Base-by-base conservation (phyloP, 2,888 invertebrate genomes). In the Lasiommata megera region DNA sequence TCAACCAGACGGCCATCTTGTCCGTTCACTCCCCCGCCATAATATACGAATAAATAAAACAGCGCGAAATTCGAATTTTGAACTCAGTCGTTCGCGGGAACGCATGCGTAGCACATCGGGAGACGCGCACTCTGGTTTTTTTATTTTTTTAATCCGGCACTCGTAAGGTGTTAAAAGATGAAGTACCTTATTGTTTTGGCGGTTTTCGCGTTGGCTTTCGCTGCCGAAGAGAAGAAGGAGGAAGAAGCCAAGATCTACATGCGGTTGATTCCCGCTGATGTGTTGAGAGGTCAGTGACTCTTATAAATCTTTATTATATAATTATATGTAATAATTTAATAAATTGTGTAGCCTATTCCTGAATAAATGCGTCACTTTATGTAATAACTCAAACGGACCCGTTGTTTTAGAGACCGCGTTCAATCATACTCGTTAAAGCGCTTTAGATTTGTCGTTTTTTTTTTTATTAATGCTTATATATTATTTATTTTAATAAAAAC, bases 221-320 rank as follows among this genome's bases (percentile, higher is more conserved):
- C 93, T 65, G 92, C 92, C 65, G 92, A 92, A 63, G 92, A 92
- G 62, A 88, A 92, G 50, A 91, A 92, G 68, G 88, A 87, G 61
- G 92, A 92, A 40, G 92, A 93, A 6, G 92, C 94, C 50, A 96
- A 94, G 82, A 94, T 95, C 46, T 97, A 93, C 92, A 95, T 94
- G 75, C 92, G 97, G 67, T 91, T 97, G 67, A 97, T 97, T 71
- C 97, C 97, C 40, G 97, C 97, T 71, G 97, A 97, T 85, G 96
- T 96, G 37, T 92, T 97, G 64, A 94, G 97, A 93, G 97, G 97
- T 97, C 89, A 92, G 92, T 92, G 69, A 8, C 51, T 64, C 54
- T 53, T 40, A 31, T 52, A 18, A 41, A 14, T 41, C 23, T 3
- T 23, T 3, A 23, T 23, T 23, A 23, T 23, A 23, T 3, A 23